Evolutionary conservation across 2,113 vertebrate species (phyloP).

Genomic region (Anarhynchus alexandrinus): DNA sequence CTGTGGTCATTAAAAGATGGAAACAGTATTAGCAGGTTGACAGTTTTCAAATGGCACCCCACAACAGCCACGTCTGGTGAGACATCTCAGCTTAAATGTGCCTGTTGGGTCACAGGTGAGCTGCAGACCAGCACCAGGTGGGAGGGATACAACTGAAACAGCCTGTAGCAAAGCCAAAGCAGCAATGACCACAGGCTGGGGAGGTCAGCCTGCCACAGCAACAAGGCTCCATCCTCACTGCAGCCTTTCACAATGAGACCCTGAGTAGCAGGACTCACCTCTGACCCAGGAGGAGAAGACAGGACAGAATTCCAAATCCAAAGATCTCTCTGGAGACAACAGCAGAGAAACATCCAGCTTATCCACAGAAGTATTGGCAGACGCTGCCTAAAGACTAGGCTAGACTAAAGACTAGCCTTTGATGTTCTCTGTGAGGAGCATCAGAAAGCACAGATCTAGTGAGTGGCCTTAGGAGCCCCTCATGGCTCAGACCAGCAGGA

Average conservation of each 20-base stretch:
- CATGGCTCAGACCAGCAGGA: not conserved
- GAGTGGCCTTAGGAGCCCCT: not conserved
- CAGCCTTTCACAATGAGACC: not conserved
- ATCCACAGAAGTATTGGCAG: not conserved
- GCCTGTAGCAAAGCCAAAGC: not conserved
- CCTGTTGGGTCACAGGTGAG: not conserved
- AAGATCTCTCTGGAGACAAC: not conserved
- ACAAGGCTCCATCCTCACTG: not conserved
- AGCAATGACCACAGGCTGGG: not conserved
- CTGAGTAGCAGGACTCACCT: not conserved
- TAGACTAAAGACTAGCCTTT: not conserved
- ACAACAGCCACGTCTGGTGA: fast-evolving
- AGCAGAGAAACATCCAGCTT: not conserved
- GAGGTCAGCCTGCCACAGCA: not conserved
- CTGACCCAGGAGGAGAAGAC: fast-evolving
- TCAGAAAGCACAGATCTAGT: not conserved
- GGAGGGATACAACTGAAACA: not conserved
- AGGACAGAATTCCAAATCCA: not conserved
- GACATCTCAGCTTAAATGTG: not conserved
- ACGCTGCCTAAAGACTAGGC: not conserved
- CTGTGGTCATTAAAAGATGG: not conserved
- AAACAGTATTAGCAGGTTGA: not conserved
- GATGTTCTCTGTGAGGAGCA: not conserved
- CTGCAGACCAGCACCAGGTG: not conserved
- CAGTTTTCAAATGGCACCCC: not conserved